Base-by-base conservation (phyloP, 2,797 vertebrate species). In the Uromys caudimaculatus region DNA sequence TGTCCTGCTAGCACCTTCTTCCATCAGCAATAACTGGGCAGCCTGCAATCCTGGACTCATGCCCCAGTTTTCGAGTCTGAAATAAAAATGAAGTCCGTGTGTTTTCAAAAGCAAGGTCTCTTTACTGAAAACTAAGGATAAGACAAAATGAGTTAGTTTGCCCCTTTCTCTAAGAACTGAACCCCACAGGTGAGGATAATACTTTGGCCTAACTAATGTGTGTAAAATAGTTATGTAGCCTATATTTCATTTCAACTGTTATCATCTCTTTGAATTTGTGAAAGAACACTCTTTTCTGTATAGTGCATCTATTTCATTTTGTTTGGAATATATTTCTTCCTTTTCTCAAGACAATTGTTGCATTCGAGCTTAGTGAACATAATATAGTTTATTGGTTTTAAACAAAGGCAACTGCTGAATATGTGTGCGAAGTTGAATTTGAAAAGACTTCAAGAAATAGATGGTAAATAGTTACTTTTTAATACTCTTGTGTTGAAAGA, bases 81-180 rank as follows among this genome's bases (percentile, higher is more conserved):
- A 87, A 62, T 73, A 32, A 97, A 44, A 95, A 88, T 87, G 94
- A 97, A 94, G 14, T 84, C 29, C 24, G 60, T 12, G 8, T 76
- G 77, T 69, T 92, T 58, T 64, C 60, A 83, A 77, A 47, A 54
- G 16, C 23, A 47, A 79, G 54, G n/a, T 71, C 44, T 62, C 27
- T 16, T 7, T 8, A 1, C 84, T 92, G 52, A 35, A 89, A n/a
- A 50, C 5, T 52, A 35, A 7, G 54, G 9, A 58, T 58, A 85
- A 76, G 54, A 81, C 32, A 4, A 19, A 5, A 11, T 41, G n/a
- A 85, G 24, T 79, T 73, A 89, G 77, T 73, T 84, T 52, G 29
- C 44, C 60, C 52, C 73, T 47, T 60, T 71, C 11, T 9, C 24
- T 32, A 52, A 56, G 56, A 58, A 75, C 27, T 58, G 12, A 41